These are phyloP conservation scores for Miichthys miiuy DNA, from an alignment of 2,797 vertebrate genomes.

Conservation along the genomic window DNA sequence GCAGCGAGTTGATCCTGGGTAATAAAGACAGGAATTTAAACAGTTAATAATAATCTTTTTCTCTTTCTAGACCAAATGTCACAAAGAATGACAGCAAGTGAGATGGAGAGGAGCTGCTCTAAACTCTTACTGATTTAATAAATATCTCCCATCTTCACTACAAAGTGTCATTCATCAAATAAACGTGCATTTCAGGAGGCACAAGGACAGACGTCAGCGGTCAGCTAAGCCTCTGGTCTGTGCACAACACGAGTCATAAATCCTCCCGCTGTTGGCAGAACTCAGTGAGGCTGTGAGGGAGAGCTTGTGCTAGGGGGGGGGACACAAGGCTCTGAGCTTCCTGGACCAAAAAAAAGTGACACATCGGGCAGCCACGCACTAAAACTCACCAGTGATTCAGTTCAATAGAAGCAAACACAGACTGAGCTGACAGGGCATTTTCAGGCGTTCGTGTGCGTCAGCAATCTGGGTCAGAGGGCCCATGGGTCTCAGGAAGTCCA, in stretches of 20 bases:
- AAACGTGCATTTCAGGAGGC: constrained; percentile 46
- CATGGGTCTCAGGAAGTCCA: constrained; percentile 39
- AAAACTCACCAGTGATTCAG: constrained; percentile 53
- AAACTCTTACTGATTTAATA: not conserved
- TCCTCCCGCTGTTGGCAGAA: constrained; percentile 47
- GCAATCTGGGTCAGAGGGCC: constrained; percentile 49
- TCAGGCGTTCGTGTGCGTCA: constrained; percentile 42
- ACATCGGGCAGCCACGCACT: constrained; percentile 39
- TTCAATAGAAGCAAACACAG: constrained; percentile 16
- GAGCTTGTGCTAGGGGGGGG: constrained; percentile 35
- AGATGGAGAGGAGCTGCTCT: not conserved
- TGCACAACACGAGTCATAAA: constrained; percentile 49
- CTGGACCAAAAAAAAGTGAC: constrained; percentile 55
- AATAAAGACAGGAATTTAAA: constrained; percentile 7
- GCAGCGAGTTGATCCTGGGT: constrained; percentile 96
- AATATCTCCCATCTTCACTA: constrained; percentile 1
- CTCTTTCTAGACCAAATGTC: not conserved
- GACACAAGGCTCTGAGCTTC: constrained; percentile 62
- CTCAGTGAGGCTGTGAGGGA: constrained; percentile 20
- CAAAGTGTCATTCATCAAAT: constrained; percentile 26
- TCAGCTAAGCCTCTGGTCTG: constrained; percentile 36
- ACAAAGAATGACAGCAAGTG: not conserved
- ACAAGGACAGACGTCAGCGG: constrained; percentile 31
- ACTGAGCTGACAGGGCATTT: constrained; percentile 63
- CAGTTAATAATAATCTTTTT: not conserved